phyloP scores from a whole-genome alignment of 2,113 vertebrate genomes.

The Calonectris borealis region DNA sequence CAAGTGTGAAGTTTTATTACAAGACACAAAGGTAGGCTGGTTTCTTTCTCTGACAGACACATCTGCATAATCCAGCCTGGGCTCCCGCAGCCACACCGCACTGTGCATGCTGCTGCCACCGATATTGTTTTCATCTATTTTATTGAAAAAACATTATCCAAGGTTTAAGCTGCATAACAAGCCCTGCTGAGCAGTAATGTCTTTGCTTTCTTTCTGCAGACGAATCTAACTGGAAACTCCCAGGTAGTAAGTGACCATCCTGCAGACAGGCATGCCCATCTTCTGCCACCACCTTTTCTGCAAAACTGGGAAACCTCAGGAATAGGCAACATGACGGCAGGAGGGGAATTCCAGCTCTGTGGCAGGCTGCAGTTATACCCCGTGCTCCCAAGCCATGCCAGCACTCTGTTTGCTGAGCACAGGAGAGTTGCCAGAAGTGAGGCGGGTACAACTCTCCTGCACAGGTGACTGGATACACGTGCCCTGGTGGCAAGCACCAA shows the following conservation, averaged over 20 bases:
- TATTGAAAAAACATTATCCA: neutral
- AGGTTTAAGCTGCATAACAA: neutral
- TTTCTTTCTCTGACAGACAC: neutral
- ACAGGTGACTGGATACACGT: neutral
- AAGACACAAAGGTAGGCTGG: neutral
- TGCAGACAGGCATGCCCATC: neutral
- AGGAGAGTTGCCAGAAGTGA: neutral
- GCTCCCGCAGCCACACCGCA: constrained; percentile 1
- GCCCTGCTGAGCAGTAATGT: neutral
- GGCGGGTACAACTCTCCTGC: neutral
- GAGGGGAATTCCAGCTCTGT: neutral
- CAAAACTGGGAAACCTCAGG: neutral
- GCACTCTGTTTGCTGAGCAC: neutral
- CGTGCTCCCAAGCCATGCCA: neutral
- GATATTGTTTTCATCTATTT: neutral
- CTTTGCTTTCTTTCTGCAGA: neutral
- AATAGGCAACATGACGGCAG: neutral
- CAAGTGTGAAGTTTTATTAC: constrained; percentile 11
- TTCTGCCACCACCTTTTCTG: neutral
- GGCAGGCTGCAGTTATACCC: neutral
- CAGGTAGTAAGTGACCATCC: neutral
- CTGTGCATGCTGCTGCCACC: neutral
- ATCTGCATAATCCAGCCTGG: constrained; percentile 1
- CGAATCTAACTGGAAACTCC: neutral
- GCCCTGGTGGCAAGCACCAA: neutral